phyloP scores from a whole-genome alignment of 2,888 invertebrate genomes.

The Hymenopus coronatus region DNA sequence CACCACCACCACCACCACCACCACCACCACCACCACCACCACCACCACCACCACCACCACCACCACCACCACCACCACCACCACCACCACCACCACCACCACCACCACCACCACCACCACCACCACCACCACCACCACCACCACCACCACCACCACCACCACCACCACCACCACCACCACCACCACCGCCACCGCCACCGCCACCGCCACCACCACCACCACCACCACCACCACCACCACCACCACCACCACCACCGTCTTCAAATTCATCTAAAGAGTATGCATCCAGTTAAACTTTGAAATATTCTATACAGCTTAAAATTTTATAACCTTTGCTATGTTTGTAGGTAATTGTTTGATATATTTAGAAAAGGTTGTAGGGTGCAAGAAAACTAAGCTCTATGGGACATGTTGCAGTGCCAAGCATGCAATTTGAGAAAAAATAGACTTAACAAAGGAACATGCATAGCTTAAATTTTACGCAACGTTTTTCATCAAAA shows the following conservation, averaged over 20 bases:
- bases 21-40: neutral
- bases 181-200: neutral
- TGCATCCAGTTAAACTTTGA: too few species aligned
- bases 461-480: too few species aligned
- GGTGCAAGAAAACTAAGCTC: too few species aligned
- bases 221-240: neutral
- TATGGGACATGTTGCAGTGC: too few species aligned
- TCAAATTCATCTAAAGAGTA: too few species aligned
- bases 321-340: too few species aligned
- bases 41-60: neutral
- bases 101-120: neutral
- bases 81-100: neutral
- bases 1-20: neutral
- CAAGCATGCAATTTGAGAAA: too few species aligned
- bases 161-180: neutral
- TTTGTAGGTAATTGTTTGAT: too few species aligned
- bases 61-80: neutral
- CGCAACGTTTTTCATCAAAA: too few species aligned
- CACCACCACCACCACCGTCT: neutral
- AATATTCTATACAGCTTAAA: too few species aligned
- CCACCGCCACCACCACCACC: neutral
- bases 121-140: neutral
- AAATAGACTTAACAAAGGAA: too few species aligned
- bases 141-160: neutral
- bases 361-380: too few species aligned